Percentiles rank a stretch among this genome's conserved stretches.
Conservation (phyloP, 2,888 invertebrate genomes). For the Pandemis corylana region DNA sequence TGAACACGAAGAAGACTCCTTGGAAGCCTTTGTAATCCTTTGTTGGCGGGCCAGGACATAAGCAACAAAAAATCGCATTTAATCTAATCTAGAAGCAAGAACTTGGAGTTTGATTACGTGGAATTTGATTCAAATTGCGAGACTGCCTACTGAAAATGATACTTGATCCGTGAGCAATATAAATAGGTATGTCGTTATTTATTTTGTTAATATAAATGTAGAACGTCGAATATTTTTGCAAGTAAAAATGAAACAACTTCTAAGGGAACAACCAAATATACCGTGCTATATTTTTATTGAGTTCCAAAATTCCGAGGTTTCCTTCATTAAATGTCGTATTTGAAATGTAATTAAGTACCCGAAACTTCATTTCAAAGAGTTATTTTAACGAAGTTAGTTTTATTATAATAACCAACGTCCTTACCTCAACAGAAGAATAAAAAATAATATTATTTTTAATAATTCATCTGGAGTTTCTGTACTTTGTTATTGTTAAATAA, state of each 20-base stretch:
- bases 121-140: no score
- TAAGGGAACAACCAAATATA: neutral
- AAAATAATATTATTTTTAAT: neutral
- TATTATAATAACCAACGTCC: conserved; percentile 4
- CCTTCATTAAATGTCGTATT: conserved; percentile 6
- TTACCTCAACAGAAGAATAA: neutral
- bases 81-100: no score
- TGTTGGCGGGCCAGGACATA: no score
- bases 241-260: neutral
- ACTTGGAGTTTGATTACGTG: no score
- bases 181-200: no score
- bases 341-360: conserved; percentile 9
- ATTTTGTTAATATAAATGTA: neutral
- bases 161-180: no score
- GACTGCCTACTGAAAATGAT: no score
- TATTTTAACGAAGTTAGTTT: conserved; percentile 19
- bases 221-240: neutral
- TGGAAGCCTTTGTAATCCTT: no score
- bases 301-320: neutral
- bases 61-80: no score
- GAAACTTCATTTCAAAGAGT: conserved; percentile 19
- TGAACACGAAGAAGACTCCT: no score
- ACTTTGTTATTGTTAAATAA: neutral
- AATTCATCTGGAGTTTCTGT: neutral
- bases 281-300: neutral